Evolutionary conservation across 2,113 vertebrate species (phyloP), one percentile per base, ranked within the genome.

Genomic region (Pituophis catenifer): DNA sequence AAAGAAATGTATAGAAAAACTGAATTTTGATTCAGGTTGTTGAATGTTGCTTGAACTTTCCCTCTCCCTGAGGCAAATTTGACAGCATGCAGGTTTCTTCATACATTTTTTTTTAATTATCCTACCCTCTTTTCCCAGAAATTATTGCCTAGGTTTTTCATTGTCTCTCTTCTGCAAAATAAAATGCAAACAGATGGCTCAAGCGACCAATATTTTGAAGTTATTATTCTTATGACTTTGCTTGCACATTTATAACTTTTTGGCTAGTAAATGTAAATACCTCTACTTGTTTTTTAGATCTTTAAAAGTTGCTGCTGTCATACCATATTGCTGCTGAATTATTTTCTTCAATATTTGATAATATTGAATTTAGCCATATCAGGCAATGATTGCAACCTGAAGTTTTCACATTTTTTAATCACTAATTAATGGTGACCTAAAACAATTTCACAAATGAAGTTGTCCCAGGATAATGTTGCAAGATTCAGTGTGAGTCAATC

Each of bases 271-370:
- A 92, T 92, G 81, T 87, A 26, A 26, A 89, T 95, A 7, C 50
- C 95, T 93, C 90, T 92, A 2, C 94, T 95, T 95, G 92, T 92
- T 95, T 93, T 93, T 90, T 89, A 58, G 94, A 93, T 92, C 89
- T 93, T 90, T 93, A 95, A 75, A 94, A 3, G 90, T 94, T 86
- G 92, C 33, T 92, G 89, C 62, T 26, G 81, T 94, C 90, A 89
- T 5, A 90, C 95, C 91, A 87, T 7, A 89, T 15, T 89, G 21
- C 57, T 95, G 93, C 92, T 95, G 93, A 92, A 94, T 95, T 94
- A 89, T 92, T 93, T 89, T 94, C 89, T 91, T 86, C 86, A 92
- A 95, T 70, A 94, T 38, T 94, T 33, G 94, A 12, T 94, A 70
- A 88, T 54, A 94, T 29, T 91, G 87, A 93, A 93, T 95, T 8